Evolutionary conservation across 2,888 invertebrate species (phyloP), one percentile per base, ranked within the genome.

Genomic region (Himalopsyche anomala): DNA sequence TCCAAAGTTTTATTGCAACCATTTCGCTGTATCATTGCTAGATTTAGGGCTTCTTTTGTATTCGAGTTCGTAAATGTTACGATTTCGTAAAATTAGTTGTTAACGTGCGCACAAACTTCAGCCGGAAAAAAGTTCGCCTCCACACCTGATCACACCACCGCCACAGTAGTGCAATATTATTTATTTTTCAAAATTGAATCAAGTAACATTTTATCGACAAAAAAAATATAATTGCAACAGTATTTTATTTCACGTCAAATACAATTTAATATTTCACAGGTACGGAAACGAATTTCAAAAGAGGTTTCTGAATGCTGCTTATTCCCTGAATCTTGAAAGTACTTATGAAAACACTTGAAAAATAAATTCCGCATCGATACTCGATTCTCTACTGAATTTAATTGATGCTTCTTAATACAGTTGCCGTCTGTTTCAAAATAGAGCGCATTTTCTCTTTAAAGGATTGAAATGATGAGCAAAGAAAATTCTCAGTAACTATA

Each of bases 21-120:
- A 74, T 74, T 74, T 74, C 74, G 74, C 74, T 74, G 74, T 74
- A 74, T 74, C 74, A 74, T 74, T 74, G 74, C 74, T 74, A 74
- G 74, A 74, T 74, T 74, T 74, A 74, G 74, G 74, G 74, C 36
- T 36, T 38, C 74, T 19, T 74, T 74, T 74, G 74, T 74, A 36
- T 74, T 28, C 74, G 74, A 74, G 74, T 74, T 74, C 74, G 74
- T 74, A 74, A 74, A 74, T 74, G 74, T 74, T 74, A 74, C 74
- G 74, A 74, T 74, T 74, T 74, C 74, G 74, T 74, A 74, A 74
- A 74, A 74, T 74, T 74, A 74, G 12, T 36, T 36, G 74, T 74
- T 74, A 74, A 74, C 38, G 74, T 36, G 19, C 74, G 12, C 38
- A 74, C 74, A 74, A 36, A 74, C 28, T 74, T 74, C 11, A 42